Evolutionary conservation across 2,888 invertebrate genomes (phyloP), one percentile per base, ranked within the genome.

Genomic region (Agelastica alni): DNA sequence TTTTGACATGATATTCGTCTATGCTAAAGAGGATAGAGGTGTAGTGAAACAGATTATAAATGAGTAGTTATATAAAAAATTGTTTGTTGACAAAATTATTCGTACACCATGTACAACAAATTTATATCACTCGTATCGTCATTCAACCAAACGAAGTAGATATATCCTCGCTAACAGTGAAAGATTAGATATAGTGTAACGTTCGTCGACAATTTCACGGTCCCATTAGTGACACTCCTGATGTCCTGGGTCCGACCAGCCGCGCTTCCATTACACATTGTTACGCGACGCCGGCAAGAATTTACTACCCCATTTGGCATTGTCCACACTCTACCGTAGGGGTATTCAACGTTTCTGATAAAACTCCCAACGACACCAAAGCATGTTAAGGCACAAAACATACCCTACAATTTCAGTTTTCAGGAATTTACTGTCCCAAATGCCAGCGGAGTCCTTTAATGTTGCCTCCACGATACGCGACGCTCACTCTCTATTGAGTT

Each of bases 1-100:
- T 56, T 59, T 58, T 62, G 70, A 71, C 70, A 64, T 58, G 69
- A 70, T 70, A 70, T 69, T 64, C 66, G 53, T n/a, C n/a, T n/a
- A n/a, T n/a, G n/a, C n/a, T n/a, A n/a, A n/a, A n/a, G n/a, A n/a
- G n/a, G n/a, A n/a, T n/a, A n/a, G n/a, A n/a, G n/a, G n/a, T n/a
- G n/a, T n/a, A n/a, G n/a, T n/a, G n/a, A n/a, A n/a, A n/a, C n/a
- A n/a, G n/a, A n/a, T n/a, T n/a, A n/a, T n/a, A n/a, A n/a, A n/a
- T n/a, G n/a, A n/a, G n/a, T n/a, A n/a, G n/a, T n/a, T n/a, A n/a
- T n/a, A n/a, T n/a, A n/a, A n/a, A n/a, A n/a, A n/a, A n/a, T n/a
- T n/a, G n/a, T n/a, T n/a, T n/a, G n/a, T n/a, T n/a, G n/a, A n/a
- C n/a, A n/a, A n/a, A 67, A 32, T 32, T 32, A 32, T 32, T 13